Evolutionary conservation across 2,797 vertebrate genomes (phyloP).

Genomic region (Rhinella marina): DNA sequence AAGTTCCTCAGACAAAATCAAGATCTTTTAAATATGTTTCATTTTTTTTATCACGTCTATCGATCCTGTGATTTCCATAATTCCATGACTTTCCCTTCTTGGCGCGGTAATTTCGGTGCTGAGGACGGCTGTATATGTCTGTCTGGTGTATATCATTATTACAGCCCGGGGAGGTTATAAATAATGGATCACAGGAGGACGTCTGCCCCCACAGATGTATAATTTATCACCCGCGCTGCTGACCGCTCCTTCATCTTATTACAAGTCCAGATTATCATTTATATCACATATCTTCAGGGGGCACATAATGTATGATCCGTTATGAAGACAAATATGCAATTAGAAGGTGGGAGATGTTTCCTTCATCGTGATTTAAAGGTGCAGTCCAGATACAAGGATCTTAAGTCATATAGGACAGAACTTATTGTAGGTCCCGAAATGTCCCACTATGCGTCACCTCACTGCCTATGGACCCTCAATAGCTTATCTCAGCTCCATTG

Average conservation of each 20-base stretch:
- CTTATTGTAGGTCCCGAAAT: too few species aligned
- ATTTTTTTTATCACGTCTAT: too few species aligned
- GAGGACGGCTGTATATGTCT: too few species aligned
- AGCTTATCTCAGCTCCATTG: too few species aligned
- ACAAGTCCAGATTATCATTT: slow-evolving; percentile 4
- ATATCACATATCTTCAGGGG: background rate
- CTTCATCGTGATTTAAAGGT: background rate
- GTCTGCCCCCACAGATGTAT: background rate
- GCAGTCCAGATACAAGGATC: background rate
- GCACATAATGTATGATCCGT: background rate
- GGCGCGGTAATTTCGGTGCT: too few species aligned
- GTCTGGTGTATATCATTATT: background rate
- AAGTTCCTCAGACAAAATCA: too few species aligned
- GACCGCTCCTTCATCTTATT: background rate
- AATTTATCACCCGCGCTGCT: background rate
- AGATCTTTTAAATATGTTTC: too few species aligned
- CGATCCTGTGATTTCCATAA: too few species aligned
- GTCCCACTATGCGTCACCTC: too few species aligned
- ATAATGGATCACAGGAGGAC: background rate
- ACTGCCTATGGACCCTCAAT: too few species aligned
- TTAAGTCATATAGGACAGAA: background rate
- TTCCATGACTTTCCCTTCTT: too few species aligned
- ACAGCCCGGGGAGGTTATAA: background rate
- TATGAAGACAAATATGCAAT: background rate
- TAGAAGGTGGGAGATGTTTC: background rate